Base-by-base conservation (phyloP, 2,113 vertebrate genomes). In the Lepus americanus region DNA sequence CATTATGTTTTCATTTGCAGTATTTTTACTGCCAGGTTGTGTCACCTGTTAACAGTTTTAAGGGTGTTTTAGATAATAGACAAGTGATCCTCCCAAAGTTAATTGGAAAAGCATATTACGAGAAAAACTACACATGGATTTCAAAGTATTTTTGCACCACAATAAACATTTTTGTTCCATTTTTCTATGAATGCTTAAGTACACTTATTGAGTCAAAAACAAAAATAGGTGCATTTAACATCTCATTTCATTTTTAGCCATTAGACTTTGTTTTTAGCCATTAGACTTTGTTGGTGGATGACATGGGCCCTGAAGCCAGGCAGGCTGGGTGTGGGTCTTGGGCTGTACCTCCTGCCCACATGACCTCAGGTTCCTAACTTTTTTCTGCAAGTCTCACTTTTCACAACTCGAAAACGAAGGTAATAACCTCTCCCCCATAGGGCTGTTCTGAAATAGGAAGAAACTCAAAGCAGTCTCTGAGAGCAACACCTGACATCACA, bases 21-120 rank as follows among this genome's bases (percentile, higher is more conserved):
- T 86, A 22, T 33, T 87, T 94, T 85, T 51, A 51, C 61, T 23
- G 53, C 39, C 29, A 39, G 9, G 72, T 16, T 49, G 2, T 69
- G 53, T 82, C 61, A 70, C 51, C 69, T 11, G 66, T 90, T 90
- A 82, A 70, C 29, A 74, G 67, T 89, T 79, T 84, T 20, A 85
- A 95, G n/a, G 3, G 0, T 51, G 10, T 89, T 64, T 66, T 80
- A 82, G 29, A 14, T 70, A 7, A 76, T 61, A 67, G 31, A 85
- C 19, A 5, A 59, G 55, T 14, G 5, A 5, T 59, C 55, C 55
- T 59, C 12, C 19, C 55, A 59, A 16, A 59, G 55, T 59, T 59
- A 59, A 59, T 17, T 2, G 55, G 55, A 59, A 16, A 44, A 44
- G 44, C 44, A 44, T 44, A 44, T 44, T 44, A 44, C 8, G 44